Base-by-base conservation (phyloP, 2,797 vertebrate species). In the Peromyscus melanophrys region DNA sequence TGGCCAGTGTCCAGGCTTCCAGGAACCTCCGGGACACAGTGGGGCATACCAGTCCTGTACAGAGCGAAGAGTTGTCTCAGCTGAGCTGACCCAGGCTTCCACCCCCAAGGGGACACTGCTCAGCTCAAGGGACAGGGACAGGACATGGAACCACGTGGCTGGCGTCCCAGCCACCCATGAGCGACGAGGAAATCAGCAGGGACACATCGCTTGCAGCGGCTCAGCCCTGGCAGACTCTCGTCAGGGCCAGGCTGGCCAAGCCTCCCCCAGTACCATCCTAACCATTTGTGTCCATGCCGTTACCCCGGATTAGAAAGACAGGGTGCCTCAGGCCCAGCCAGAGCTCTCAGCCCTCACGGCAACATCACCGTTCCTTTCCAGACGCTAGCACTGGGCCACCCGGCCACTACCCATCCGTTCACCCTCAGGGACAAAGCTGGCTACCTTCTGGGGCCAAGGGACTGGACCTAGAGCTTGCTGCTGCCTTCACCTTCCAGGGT, bases 201-300 rank as follows among this genome's bases (percentile, higher is more conserved):
- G 95, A 98, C 97, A 97, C 97, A 96, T 97, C 96, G 92, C 93
- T 97, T 95, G 95, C 73, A 75, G 97, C 88, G 78, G 97, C 95
- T 89, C 93, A 96, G 97, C 52, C 92, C 94, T 92, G 96, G 89
- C 95, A 25, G 96, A 93, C 81, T 96, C 96, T 90, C 96, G 96
- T 95, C 97, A 69, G 95, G 82, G 84, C 95, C 89, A 96, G 92
- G 90, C 97, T 95, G 96, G 84, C 88, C 95, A 96, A 89, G 97
- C 93, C 97, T 98, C 98, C 96, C 96, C 14, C 98, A 93, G 92
- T 73, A 75, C 96, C 96, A 87, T 40, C 46, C 94, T 90, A 95
- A 95, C 96, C 37, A 87, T 96, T 96, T n/a, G 16, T 88, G 97
- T 98, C 98, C 95, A 93, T 94, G 91, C 94, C 95, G 96, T 98